These are phyloP conservation scores for Upupa epops DNA, from an alignment of 2,113 vertebrate genomes.

Conservation along the genomic window DNA sequence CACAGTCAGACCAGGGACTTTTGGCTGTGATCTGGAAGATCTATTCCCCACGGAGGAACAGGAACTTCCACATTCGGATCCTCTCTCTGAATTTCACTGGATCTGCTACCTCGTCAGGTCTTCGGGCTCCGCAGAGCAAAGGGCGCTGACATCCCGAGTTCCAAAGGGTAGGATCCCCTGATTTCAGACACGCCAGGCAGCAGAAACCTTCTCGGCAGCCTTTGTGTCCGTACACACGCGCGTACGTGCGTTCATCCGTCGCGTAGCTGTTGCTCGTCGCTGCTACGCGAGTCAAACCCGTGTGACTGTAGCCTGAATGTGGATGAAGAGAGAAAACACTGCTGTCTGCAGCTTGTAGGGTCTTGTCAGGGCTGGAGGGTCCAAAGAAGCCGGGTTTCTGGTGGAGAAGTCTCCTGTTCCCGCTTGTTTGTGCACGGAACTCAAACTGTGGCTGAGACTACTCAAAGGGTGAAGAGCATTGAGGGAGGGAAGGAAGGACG, in stretches of 20 bases:
- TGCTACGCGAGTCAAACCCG: not conserved
- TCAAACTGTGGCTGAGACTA: not conserved
- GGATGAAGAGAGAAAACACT: not conserved
- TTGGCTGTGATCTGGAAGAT: not conserved
- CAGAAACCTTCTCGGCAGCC: not conserved
- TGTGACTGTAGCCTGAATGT: not conserved
- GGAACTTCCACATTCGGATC: not conserved
- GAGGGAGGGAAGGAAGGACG: not conserved
- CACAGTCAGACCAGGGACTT: not conserved
- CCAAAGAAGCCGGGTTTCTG: not conserved
- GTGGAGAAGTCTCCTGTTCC: not conserved
- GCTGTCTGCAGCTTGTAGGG: not conserved
- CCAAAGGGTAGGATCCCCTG: not conserved
- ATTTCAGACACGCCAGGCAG: not conserved
- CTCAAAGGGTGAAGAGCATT: not conserved
- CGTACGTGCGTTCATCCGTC: not conserved
- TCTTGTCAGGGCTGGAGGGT: not conserved
- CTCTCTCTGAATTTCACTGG: not conserved
- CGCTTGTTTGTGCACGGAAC: not conserved
- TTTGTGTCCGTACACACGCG: not conserved
- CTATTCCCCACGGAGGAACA: not conserved
- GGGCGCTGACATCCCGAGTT: not conserved
- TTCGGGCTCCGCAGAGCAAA: not conserved
- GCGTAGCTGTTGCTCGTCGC: not conserved
- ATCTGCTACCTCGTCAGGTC: not conserved